A percentile compares a stretch with the other conserved stretches of the same genome.
Conservation (phyloP, 2,888 invertebrate species). For the Lycia hirtaria region DNA sequence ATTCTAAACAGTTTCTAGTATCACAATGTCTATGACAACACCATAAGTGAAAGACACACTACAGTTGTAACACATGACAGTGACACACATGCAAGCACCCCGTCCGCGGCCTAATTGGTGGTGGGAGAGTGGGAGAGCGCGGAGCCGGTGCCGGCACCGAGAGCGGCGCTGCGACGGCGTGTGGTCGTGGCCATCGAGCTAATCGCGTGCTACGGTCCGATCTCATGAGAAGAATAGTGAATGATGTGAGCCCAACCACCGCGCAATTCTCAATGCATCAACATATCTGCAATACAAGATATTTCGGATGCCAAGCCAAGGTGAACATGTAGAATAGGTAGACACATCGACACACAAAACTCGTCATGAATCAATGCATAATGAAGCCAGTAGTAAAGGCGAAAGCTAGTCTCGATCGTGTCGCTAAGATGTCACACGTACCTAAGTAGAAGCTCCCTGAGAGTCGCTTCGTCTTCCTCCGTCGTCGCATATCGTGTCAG, state of each 20-base stretch:
- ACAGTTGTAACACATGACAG: constrained; percentile 58
- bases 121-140: constrained; percentile 20
- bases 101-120: constrained; percentile 37
- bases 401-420: constrained; percentile 66
- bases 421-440: constrained; percentile 81
- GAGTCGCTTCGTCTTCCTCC: constrained; percentile 96
- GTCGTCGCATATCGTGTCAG: constrained; percentile 92
- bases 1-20: constrained; percentile 31
- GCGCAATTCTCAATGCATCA: constrained; percentile 58
- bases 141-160: constrained; percentile 27
- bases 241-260: constrained; percentile 61
- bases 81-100: constrained; percentile 74
- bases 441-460: constrained; percentile 98
- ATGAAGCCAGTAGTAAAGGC: constrained; percentile 77
- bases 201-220: constrained; percentile 68
- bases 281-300: constrained; percentile 80
- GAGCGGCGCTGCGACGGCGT: constrained; percentile 29
- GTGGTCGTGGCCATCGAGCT: constrained; percentile 73
- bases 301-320: constrained; percentile 79
- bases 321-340: constrained; percentile 58
- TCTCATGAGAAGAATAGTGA: constrained; percentile 62
- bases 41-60: constrained; percentile 43
- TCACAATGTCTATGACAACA: constrained; percentile 38
- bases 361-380: constrained; percentile 61
- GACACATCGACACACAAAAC: constrained; percentile 49